These are phyloP conservation scores for Alloscopus bannaensis DNA, from an alignment of 2,888 invertebrate species.

Conservation along the genomic window DNA sequence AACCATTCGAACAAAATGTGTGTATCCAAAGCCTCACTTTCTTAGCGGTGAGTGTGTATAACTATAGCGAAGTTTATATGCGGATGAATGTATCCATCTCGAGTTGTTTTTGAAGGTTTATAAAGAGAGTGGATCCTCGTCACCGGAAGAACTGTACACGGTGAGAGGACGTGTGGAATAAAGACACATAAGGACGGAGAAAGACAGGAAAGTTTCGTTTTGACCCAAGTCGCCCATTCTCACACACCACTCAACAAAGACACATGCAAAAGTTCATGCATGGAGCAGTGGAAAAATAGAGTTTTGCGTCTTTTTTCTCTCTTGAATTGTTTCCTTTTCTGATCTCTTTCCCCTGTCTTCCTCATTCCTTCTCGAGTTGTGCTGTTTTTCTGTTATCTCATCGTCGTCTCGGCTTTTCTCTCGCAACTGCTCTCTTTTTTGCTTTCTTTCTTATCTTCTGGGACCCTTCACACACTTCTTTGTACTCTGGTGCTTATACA, in stretches of 20 bases:
- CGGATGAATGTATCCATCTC: too few species aligned
- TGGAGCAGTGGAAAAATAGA: constrained; percentile 32
- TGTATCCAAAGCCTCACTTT: too few species aligned
- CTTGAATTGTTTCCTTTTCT: constrained; percentile 41
- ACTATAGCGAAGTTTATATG: too few species aligned
- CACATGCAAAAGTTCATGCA: constrained; percentile 26
- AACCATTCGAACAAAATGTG: background rate
- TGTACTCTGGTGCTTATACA: constrained; percentile 21
- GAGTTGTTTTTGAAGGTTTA: too few species aligned
- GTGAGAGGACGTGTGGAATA: background rate
- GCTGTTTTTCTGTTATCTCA: constrained; percentile 5
- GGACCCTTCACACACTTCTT: constrained; percentile 20
- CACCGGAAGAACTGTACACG: constrained; percentile 10
- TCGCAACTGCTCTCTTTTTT: constrained; percentile 17
- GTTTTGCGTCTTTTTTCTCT: constrained; percentile 42
- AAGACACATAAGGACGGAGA: constrained; percentile 6
- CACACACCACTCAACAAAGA: constrained; percentile 21
- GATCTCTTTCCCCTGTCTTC: constrained; percentile 26
- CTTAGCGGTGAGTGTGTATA: too few species aligned
- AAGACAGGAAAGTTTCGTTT: constrained; percentile 34
- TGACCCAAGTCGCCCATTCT: constrained; percentile 28
- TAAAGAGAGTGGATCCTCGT: too few species aligned
- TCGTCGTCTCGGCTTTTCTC: constrained; percentile 8
- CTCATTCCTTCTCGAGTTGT: background rate
- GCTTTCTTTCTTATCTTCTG: constrained; percentile 24